Percentiles rank a stretch among this genome's conserved stretches.
phyloP scores from a whole-genome alignment of 2,888 invertebrate genomes.

The Dorcus hopei region DNA sequence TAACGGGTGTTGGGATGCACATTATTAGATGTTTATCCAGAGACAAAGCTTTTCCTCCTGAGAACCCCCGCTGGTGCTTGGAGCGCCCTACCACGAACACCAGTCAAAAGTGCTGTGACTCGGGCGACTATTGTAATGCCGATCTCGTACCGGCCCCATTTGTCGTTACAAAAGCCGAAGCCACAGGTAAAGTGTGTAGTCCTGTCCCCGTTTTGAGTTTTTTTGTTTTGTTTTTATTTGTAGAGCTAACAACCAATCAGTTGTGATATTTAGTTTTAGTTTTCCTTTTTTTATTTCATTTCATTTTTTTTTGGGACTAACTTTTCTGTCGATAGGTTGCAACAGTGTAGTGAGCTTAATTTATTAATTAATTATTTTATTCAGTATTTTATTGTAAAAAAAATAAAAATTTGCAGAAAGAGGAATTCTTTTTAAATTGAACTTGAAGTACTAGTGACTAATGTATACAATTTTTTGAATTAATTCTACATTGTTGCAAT shows the following conservation, averaged over 20 bases:
- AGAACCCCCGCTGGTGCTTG: slow-evolving; percentile 54
- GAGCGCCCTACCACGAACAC: slow-evolving; percentile 40
- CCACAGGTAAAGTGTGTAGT: slow-evolving; percentile 18
- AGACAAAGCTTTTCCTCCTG: slow-evolving; percentile 58
- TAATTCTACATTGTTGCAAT: slow-evolving; percentile 12
- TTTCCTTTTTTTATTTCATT: background rate
- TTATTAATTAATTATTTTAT: background rate
- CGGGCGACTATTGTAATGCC: slow-evolving; percentile 59
- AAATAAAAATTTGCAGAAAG: no score
- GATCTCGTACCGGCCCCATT: slow-evolving; percentile 31
- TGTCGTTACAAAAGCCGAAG: slow-evolving; percentile 15
- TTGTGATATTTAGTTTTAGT: background rate
- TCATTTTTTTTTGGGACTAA: slow-evolving; percentile 14
- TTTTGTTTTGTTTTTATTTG: background rate
- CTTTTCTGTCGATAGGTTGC: slow-evolving; percentile 12
- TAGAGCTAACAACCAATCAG: background rate
- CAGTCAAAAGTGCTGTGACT: slow-evolving; percentile 52
- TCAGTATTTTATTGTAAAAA: background rate
- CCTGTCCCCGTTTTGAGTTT: background rate
- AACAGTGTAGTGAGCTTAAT: slow-evolving; percentile 8
- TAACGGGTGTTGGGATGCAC: slow-evolving; percentile 21
- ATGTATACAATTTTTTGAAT: no score
- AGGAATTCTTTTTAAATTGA: no score
- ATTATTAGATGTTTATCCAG: slow-evolving; percentile 43
- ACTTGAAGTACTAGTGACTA: no score